phyloP scores from a whole-genome alignment of 2,797 vertebrate genomes.

The Sebastes flavidus region DNA sequence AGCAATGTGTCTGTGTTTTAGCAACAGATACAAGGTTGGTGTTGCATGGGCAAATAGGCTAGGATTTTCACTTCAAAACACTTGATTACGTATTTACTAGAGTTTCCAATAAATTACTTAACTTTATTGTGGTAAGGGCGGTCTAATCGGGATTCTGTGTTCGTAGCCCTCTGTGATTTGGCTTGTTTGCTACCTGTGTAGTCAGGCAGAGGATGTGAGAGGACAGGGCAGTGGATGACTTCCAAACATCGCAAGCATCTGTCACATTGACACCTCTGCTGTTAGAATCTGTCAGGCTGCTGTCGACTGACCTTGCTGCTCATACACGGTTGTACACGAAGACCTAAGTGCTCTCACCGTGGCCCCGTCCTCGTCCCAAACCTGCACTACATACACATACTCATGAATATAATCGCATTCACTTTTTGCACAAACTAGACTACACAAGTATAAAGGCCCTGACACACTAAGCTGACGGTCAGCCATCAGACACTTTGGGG shows the following conservation, averaged over 20 bases:
- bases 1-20: constrained; percentile 22
- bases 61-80: not conserved
- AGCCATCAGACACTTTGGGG: too few relatives aligned
- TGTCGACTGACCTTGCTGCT: constrained; percentile 58
- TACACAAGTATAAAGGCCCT: too few relatives aligned
- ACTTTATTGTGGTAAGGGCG: not conserved
- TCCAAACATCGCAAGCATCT: constrained; percentile 70
- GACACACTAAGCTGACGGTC: too few relatives aligned
- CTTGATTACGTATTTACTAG: not conserved
- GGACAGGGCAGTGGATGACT: constrained; percentile 43
- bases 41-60: not conserved
- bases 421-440: not conserved
- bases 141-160: constrained; percentile 7
- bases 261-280: constrained; percentile 65
- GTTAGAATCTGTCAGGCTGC: constrained; percentile 62
- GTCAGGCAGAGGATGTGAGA: constrained; percentile 51
- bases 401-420: not conserved
- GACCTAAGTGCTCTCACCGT: constrained; percentile 4
- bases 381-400: not conserved
- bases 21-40: constrained; percentile 1
- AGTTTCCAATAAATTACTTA: not conserved
- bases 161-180: not conserved
- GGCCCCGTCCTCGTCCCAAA: not conserved
- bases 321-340: constrained; percentile 23
- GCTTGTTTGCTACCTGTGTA: constrained; percentile 32